Evolutionary conservation across 2,797 vertebrate species (phyloP).

Genomic region (Bucorvus abyssinicus): DNA sequence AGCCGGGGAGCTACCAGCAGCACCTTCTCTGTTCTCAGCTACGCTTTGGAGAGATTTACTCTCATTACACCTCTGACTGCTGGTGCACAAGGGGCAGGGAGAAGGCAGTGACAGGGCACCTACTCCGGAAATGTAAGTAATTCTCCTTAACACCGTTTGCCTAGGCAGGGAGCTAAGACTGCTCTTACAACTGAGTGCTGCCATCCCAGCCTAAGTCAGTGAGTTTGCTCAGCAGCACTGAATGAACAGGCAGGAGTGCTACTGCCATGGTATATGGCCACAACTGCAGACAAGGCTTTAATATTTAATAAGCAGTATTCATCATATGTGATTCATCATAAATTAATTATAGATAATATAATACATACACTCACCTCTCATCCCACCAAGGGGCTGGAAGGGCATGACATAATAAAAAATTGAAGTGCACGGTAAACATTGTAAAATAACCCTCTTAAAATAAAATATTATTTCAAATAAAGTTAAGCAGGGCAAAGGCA

Average conservation of each 20-base stretch:
- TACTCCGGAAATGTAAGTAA: not conserved
- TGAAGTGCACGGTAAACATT: conserved; percentile 23
- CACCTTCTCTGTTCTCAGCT: not conserved
- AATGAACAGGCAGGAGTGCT: not conserved
- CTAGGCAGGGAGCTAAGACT: not conserved
- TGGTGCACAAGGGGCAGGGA: not conserved
- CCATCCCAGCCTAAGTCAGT: not conserved
- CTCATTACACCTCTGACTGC: not conserved
- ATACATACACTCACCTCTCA: conserved; percentile 26
- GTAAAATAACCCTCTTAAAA: conserved; percentile 20
- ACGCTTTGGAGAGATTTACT: accelerated
- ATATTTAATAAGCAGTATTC: conserved; percentile 51
- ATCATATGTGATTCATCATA: conserved; percentile 35
- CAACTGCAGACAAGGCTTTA: not conserved
- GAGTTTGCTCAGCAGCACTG: not conserved
- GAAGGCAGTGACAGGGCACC: not conserved
- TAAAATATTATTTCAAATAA: conserved; percentile 31
- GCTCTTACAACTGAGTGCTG: not conserved
- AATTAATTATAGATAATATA: conserved; percentile 64
- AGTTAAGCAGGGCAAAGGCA: not conserved
- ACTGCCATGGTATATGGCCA: not conserved
- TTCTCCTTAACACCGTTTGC: not conserved
- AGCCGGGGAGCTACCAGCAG: not conserved
- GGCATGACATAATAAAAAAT: conserved; percentile 38
- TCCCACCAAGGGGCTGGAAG: conserved; percentile 3